Conservation (phyloP, 2,888 invertebrate species). For the Brachypalpus laphriformis region DNA sequence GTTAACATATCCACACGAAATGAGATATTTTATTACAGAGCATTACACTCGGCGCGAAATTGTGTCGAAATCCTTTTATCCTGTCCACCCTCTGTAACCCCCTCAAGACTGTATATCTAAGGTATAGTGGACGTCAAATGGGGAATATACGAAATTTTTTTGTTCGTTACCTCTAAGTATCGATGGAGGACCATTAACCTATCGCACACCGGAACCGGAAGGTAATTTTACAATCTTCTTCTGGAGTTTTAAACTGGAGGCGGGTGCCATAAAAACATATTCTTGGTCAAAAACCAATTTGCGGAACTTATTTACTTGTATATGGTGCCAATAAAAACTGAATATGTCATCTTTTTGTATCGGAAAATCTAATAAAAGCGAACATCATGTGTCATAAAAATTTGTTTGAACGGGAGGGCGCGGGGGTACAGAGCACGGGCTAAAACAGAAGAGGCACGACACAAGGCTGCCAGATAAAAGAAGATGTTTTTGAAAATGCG, state of each 20-base stretch:
- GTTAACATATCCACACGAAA: slow-evolving; percentile 44
- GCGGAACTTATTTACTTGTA: slow-evolving; percentile 71
- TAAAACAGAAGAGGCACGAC: slow-evolving; percentile 49
- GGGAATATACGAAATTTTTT: slow-evolving; percentile 1
- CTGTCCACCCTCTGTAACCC: background rate
- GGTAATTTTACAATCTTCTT: slow-evolving; percentile 54
- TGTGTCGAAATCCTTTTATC: slow-evolving; percentile 48
- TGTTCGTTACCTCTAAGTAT: background rate
- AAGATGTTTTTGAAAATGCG: slow-evolving; percentile 72
- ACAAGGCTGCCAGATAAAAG: slow-evolving; percentile 66
- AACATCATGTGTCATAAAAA: slow-evolving; percentile 71
- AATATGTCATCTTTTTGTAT: slow-evolving; percentile 73
- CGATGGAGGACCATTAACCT: slow-evolving; percentile 39
- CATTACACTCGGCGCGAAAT: slow-evolving; percentile 57
- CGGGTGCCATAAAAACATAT: slow-evolving; percentile 52
- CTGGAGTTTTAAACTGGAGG: slow-evolving; percentile 5
- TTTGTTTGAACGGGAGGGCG: slow-evolving; percentile 42
- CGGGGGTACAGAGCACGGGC: background rate
- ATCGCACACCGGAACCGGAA: slow-evolving; percentile 42
- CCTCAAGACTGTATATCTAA: slow-evolving; percentile 8
- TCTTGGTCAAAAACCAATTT: slow-evolving; percentile 73
- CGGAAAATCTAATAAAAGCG: slow-evolving; percentile 70
- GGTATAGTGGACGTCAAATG: slow-evolving; percentile 39
- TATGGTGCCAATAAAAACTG: slow-evolving; percentile 67
- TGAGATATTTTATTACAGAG: slow-evolving; percentile 59